Percentiles rank a stretch among this genome's conserved stretches.
Conservation (phyloP, 1,140 invertebrate genomes). For the Acromyrmex echinatior region DNA sequence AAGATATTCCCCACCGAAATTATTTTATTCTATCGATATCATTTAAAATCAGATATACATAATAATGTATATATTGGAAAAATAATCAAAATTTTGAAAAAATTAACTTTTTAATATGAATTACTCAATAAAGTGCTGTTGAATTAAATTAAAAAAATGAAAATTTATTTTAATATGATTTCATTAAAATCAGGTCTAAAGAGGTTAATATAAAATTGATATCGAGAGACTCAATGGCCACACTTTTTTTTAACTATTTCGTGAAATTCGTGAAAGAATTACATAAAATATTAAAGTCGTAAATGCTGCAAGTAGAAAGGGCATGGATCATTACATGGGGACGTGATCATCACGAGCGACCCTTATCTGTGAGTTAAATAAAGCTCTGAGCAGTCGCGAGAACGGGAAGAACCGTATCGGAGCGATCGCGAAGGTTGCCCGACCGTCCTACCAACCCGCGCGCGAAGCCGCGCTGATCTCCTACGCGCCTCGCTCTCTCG, state of each 20-base stretch:
- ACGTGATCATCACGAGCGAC: background rate
- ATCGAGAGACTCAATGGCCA: too few relatives aligned
- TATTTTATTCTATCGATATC: too few relatives aligned
- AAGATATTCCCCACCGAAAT: too few relatives aligned
- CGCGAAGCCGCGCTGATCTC: slow-evolving; percentile 59
- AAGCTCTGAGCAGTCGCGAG: background rate
- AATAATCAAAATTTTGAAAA: too few relatives aligned
- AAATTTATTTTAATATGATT: too few relatives aligned
- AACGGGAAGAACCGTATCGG: slow-evolving; percentile 39
- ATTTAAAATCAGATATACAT: too few relatives aligned
- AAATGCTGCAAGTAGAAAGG: background rate
- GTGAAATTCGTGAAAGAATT: background rate
- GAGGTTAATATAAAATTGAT: too few relatives aligned
- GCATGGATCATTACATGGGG: background rate
- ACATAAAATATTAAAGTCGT: background rate
- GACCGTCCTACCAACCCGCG: slow-evolving; percentile 47
- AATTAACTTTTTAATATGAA: too few relatives aligned
- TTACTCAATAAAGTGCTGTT: too few relatives aligned
- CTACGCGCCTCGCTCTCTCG: slow-evolving; percentile 71
- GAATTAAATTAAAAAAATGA: too few relatives aligned
- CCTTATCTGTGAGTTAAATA: slow-evolving; percentile 59
- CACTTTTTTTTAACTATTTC: background rate
- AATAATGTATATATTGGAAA: too few relatives aligned
- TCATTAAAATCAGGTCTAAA: too few relatives aligned
- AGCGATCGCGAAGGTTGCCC: slow-evolving; percentile 59